These are phyloP conservation scores for Cryptotermes secundus DNA, from an alignment of 1,140 invertebrate genomes.

Conservation along the genomic window DNA sequence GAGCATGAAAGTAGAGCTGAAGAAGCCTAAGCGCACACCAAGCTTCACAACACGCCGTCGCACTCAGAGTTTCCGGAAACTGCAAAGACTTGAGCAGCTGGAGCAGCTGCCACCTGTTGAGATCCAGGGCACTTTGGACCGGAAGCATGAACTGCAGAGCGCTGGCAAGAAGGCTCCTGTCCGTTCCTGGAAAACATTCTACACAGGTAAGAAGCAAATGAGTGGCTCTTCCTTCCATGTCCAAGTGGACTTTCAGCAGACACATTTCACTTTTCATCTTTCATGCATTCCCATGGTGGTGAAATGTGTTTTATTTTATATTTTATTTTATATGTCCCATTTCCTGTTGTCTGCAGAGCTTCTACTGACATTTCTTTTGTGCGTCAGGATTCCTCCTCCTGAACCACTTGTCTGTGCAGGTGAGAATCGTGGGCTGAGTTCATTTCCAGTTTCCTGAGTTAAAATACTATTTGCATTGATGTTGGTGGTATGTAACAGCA, in stretches of 20 bases:
- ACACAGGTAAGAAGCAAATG: conserved; percentile 59
- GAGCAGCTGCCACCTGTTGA: conserved; percentile 84
- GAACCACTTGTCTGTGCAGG: too few species aligned
- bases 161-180: conserved; percentile 93
- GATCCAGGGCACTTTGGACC: conserved; percentile 87
- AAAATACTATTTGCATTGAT: too few species aligned
- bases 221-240: background rate
- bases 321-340: too few species aligned
- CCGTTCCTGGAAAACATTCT: conserved; percentile 93
- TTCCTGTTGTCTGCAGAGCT: too few species aligned
- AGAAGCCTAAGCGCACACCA: conserved; percentile 84
- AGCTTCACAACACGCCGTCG: conserved; percentile 88
- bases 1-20: conserved; percentile 79
- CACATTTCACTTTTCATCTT: too few species aligned
- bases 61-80: conserved; percentile 84
- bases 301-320: too few species aligned
- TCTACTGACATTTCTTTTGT: too few species aligned
- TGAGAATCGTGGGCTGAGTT: too few species aligned
- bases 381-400: too few species aligned
- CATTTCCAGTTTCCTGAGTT: too few species aligned
- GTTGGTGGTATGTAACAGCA: too few species aligned
- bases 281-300: too few species aligned
- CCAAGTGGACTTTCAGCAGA: background rate
- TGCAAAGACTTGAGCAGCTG: conserved; percentile 58
- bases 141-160: conserved; percentile 91